phyloP scores from a whole-genome alignment of 2,888 invertebrate genomes.

The Lobophora halterata region DNA sequence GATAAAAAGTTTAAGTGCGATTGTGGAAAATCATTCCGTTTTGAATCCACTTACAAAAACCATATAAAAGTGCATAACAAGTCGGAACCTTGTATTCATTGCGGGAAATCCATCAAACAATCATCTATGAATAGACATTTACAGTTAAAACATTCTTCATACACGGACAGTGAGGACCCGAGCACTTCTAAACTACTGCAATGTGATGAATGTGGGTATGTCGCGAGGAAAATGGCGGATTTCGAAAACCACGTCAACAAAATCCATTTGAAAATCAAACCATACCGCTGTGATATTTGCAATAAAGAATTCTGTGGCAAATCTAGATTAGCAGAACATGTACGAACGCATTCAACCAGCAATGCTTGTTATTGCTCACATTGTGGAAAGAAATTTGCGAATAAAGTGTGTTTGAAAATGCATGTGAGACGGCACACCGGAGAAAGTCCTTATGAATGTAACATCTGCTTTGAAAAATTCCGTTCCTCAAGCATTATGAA shows the following conservation, averaged over 20 bases:
- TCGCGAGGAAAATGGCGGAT: constrained; percentile 14
- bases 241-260: constrained; percentile 29
- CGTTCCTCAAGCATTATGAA: constrained; percentile 50
- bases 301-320: constrained; percentile 36
- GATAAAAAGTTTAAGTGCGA: constrained; percentile 36
- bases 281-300: constrained; percentile 24
- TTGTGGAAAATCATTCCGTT: constrained; percentile 41
- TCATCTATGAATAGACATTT: constrained; percentile 43
- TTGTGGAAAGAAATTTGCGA: constrained; percentile 46
- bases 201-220: constrained; percentile 21
- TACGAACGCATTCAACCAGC: constrained; percentile 35
- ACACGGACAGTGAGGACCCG: background rate
- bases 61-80: constrained; percentile 40
- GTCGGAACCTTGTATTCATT: constrained; percentile 38
- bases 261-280: constrained; percentile 27
- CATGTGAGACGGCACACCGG: constrained; percentile 49
- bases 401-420: constrained; percentile 47
- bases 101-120: constrained; percentile 37
- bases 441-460: constrained; percentile 47
- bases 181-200: background rate
- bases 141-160: constrained; percentile 32
- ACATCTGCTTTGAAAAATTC: constrained; percentile 46
- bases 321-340: constrained; percentile 40
- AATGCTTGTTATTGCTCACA: constrained; percentile 38
- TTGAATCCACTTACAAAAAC: constrained; percentile 33